Evolutionary conservation across 2,797 vertebrate genomes (phyloP), one percentile per base, ranked within the genome.

Genomic region (Cetoscarus ocellatus): DNA sequence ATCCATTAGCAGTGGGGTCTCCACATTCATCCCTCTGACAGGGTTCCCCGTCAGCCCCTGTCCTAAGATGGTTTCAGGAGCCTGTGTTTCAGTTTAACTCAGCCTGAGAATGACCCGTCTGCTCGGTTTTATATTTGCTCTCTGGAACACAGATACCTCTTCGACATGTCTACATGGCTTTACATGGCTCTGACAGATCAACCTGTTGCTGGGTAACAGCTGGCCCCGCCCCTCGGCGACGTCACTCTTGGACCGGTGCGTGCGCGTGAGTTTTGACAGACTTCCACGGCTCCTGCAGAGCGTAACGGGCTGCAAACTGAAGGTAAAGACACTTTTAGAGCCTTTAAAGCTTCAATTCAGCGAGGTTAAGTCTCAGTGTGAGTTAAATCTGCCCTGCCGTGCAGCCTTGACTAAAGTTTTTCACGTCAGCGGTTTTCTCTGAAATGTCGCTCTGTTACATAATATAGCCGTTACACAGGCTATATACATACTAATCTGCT

Each of bases 281-380:
- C 3, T 40, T 10, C 8, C n/a, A 10, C n/a, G 7, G 8, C 15
- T 39, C 1, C 15, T 50, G 13, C 8, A 8, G 35, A 0, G 5
- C 3, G 10, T 1, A 1, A 0, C 0, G 36, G 44, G 7, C 3
- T 14, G 4, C 1, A 10, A 1, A 1, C 14, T 6, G 55, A 48
- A 82, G 81, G 83, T 88, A 79, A 80, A 57, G 6, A 3, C 12
- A 42, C 14, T 27, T 78, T 59, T 4, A 12, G 6, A 0, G 17
- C 65, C 35, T n/a, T 1, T 5, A 14, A 17, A n/a, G 1, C 6
- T 7, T 3, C 0, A 8, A 2, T 49, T 43, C 27, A 40, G 3
- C 10, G 3, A 17, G 9, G 10, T 45, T 65, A 7, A 27, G 13
- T 0, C 27, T 13, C 1, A 48, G 1, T 14, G 17, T 17, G 4